These are phyloP conservation scores for Sinocyclocheilus grahami DNA, from an alignment of 2,113 vertebrate species.

Conservation along the genomic window DNA sequence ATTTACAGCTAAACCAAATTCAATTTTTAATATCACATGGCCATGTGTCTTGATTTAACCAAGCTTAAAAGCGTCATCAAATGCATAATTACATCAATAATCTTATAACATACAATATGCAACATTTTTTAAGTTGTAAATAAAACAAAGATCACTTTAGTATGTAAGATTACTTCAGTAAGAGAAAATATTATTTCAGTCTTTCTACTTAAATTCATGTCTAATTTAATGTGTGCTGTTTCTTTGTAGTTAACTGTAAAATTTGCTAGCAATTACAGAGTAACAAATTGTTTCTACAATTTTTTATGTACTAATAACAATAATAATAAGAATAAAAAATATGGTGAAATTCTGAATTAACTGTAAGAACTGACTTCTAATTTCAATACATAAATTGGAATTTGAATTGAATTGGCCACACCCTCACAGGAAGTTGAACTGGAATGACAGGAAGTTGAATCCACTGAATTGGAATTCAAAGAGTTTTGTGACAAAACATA, in stretches of 20 bases:
- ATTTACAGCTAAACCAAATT: not conserved
- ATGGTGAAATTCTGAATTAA: not conserved
- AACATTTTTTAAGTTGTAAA: not conserved
- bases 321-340: not conserved
- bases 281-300: not conserved
- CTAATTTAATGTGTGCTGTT: too few species aligned
- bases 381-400: not conserved
- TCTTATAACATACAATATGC: not conserved
- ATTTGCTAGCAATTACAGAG: not conserved
- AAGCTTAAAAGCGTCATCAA: too few species aligned
- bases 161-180: too few species aligned
- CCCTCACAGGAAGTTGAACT: too few species aligned
- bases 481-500: not conserved
- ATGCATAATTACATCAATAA: not conserved
- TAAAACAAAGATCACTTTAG: too few species aligned
- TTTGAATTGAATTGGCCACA: not conserved
- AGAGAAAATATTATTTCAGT: too few species aligned
- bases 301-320: not conserved
- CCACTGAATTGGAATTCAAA: not conserved
- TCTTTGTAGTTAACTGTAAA: not conserved
- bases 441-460: not conserved
- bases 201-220: too few species aligned
- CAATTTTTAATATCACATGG: not conserved
- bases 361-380: not conserved
- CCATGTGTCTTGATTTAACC: not conserved